These are phyloP conservation scores for Ommatoiulus sabulosus DNA, from an alignment of 2,888 invertebrate genomes.

Conservation along the genomic window DNA sequence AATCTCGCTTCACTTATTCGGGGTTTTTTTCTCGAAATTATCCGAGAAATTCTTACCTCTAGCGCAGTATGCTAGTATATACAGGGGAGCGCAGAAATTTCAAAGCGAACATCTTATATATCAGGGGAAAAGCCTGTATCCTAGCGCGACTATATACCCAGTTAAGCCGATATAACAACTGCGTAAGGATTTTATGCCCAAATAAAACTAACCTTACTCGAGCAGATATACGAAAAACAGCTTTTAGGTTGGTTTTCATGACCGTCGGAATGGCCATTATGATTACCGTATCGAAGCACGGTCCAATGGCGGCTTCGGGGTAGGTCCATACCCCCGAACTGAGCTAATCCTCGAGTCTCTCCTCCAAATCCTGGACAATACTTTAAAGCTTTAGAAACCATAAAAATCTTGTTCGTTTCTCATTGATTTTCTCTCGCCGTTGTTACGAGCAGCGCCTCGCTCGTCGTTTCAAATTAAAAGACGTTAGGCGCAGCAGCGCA, in stretches of 20 bases:
- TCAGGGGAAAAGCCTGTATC: neutral
- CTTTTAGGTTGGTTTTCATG: conserved; percentile 42
- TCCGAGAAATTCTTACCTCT: too few species aligned
- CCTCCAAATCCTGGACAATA: conserved; percentile 49
- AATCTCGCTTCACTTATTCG: too few species aligned
- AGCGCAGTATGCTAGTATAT: neutral
- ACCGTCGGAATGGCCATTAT: conserved; percentile 21
- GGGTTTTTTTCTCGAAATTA: too few species aligned
- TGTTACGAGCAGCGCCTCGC: neutral
- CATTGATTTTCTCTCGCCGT: conserved; percentile 35
- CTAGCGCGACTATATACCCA: neutral
- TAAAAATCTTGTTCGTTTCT: conserved; percentile 50
- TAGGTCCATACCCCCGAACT: neutral
- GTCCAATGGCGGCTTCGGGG: conserved; percentile 26
- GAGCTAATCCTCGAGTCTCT: conserved; percentile 44
- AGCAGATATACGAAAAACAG: neutral
- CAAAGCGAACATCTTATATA: neutral
- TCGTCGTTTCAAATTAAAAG: conserved; percentile 12
- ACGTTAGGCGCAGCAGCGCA: neutral
- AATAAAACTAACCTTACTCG: conserved; percentile 47
- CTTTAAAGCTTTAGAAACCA: conserved; percentile 49
- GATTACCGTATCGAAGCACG: neutral
- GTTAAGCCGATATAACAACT: neutral
- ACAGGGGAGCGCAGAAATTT: neutral
- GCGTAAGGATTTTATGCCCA: conserved; percentile 42